Evolutionary conservation across 2,888 invertebrate genomes (phyloP), one percentile per base, ranked within the genome.

Genomic region (Leucophora obtusa): DNA sequence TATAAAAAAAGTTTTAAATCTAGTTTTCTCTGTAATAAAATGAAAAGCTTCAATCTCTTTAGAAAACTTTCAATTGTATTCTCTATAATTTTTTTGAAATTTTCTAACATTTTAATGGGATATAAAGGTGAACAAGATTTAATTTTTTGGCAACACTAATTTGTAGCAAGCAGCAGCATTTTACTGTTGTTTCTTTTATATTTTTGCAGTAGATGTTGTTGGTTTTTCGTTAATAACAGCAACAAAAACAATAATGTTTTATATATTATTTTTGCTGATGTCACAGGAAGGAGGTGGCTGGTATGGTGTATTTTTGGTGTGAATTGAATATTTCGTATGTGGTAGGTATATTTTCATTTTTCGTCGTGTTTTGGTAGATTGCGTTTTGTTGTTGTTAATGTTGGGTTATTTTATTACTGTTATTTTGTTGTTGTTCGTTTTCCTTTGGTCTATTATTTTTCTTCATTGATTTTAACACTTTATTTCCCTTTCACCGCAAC

Each of bases 231-330:
- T 50, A 63, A 54, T 24, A 51, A 72, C 51, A 79, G 58, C 63
- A 62, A 54, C 53, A 28, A 17, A 51, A 38, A 63, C 17, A 51
- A 66, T 11, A 47, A 15, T 53, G 17, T 65, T 54, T 65, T 47
- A 38, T 14, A 21, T 79, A 50, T 59, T 68, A 72, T 50, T 79
- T 70, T 59, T 80, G n/a, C 62, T 80, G 72, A 73, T 76, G 76
- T 65, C 80, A 73, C 69, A 69, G 65, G 59, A 73, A 65, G 50
- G 63, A 71, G 62, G 62, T 71, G 70, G 43, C n/a, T 65, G 54
- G 47, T 38, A 28, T 28, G 28, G 28, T 28, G 7, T 28, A 7
- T 3, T 28, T 3, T n/a, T 47, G 43, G 43, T 47, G n/a, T 14
- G 43, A 51, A 79, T 58, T 56, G n/a, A 59, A 53, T 21, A 69